phyloP scores from a whole-genome alignment of 1,140 invertebrate species.

The Ips nitidus region DNA sequence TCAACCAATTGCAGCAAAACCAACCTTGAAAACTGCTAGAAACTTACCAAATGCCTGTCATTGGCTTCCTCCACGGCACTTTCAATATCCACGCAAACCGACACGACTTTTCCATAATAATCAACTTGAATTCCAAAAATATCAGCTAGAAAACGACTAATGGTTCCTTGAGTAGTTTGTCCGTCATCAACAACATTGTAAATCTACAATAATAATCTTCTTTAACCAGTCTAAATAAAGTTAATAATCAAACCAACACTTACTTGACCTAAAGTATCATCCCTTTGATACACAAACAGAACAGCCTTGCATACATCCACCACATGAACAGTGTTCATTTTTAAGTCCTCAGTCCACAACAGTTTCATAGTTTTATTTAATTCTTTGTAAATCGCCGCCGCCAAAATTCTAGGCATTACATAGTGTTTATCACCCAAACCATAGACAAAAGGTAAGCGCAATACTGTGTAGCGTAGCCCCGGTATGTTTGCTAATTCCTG shows the following conservation, averaged over 20 bases:
- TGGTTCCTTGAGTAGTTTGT: constrained; percentile 78
- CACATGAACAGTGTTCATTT: constrained; percentile 87
- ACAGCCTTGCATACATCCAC: constrained; percentile 78
- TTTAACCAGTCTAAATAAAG: not conserved
- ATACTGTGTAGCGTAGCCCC: constrained; percentile 74
- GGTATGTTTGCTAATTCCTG: constrained; percentile 68
- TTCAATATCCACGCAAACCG: constrained; percentile 74
- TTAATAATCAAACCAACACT: not conserved
- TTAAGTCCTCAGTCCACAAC: constrained; percentile 81
- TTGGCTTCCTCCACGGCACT: constrained; percentile 85
- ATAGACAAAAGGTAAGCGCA: constrained; percentile 85
- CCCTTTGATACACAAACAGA: constrained; percentile 65
- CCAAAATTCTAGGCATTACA: constrained; percentile 78
- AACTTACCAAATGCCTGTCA: constrained; percentile 77
- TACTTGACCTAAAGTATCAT: constrained; percentile 53
- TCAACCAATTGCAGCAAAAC: not conserved
- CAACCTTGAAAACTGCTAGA: not conserved
- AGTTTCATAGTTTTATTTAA: constrained; percentile 88
- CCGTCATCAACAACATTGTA: constrained; percentile 85
- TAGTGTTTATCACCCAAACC: constrained; percentile 80
- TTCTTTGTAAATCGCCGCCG: constrained; percentile 86
- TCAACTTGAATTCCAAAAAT: constrained; percentile 86
- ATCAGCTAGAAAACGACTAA: constrained; percentile 76
- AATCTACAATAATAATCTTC: constrained; percentile 54
- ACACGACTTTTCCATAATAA: constrained; percentile 79